Conservation (phyloP, 1,140 invertebrate species). For the Plectus sambesii region DNA sequence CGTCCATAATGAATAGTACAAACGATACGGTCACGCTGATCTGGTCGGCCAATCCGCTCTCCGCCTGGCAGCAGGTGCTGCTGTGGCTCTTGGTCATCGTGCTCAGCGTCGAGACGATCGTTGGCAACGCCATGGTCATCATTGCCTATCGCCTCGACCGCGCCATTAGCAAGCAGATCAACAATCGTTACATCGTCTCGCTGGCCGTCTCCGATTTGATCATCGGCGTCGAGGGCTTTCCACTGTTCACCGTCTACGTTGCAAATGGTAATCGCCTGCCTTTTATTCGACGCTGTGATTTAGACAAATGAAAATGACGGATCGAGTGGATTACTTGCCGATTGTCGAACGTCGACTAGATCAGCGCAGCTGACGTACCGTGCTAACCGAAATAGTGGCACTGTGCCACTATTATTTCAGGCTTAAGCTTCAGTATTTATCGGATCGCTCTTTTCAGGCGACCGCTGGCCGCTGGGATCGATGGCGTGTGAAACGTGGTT, state of each 20-base stretch:
- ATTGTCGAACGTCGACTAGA: no score
- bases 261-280: constrained; percentile 34
- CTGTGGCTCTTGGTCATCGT: constrained; percentile 76
- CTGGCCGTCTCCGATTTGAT: constrained; percentile 92
- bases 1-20: no score
- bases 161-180: constrained; percentile 59
- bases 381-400: no score
- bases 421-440: no score
- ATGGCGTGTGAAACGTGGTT: constrained; percentile 95
- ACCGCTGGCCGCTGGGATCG: constrained; percentile 89
- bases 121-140: constrained; percentile 90
- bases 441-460: constrained; percentile 74
- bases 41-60: no score
- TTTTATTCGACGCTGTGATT: no score
- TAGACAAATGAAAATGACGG: no score
- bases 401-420: no score
- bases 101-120: constrained; percentile 82
- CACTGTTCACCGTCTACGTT: constrained; percentile 56
- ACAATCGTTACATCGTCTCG: constrained; percentile 98
- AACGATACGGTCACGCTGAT: no score
- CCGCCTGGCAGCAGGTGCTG: no score
- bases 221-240: constrained; percentile 67
- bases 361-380: no score
- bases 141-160: constrained; percentile 58
- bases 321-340: no score